Percentiles rank a stretch among this genome's conserved stretches.
Conservation (phyloP, 2,797 vertebrate genomes). For the Anas georgica region DNA sequence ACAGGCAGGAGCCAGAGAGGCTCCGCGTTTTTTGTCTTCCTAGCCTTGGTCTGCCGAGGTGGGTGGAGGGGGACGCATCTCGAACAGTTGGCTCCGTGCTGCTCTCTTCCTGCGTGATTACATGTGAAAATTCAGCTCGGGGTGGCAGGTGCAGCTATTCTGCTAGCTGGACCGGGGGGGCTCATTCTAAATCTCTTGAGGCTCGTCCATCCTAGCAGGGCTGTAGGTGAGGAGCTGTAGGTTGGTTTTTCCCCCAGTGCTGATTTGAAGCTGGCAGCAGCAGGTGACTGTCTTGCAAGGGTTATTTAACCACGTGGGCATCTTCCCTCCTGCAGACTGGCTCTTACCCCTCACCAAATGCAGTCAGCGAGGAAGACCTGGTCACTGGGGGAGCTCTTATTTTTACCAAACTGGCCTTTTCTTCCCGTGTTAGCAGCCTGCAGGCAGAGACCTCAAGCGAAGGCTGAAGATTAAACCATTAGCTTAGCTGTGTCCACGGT, state of each 20-base stretch:
- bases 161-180: neutral
- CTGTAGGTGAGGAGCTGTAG: neutral
- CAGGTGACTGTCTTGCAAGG: neutral
- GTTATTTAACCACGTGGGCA: neutral
- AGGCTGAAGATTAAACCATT: conserved; percentile 15
- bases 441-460: conserved; percentile 1
- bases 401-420: conserved; percentile 24
- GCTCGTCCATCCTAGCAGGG: rapidly evolving
- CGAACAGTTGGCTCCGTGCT: conserved; percentile 38
- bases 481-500: conserved; percentile 37
- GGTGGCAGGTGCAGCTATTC: conserved; percentile 12
- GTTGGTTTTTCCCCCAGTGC: neutral
- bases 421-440: neutral
- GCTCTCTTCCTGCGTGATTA: conserved; percentile 37
- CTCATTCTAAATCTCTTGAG: rapidly evolving
- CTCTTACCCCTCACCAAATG: neutral
- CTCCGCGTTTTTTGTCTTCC: conserved; percentile 48
- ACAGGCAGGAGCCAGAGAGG: conserved; percentile 6
- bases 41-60: conserved; percentile 55
- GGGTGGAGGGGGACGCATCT: conserved; percentile 48
- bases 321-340: conserved; percentile 15
- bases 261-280: neutral
- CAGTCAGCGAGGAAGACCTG: neutral
- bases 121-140: neutral
- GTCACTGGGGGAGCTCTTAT: conserved; percentile 10